Evolutionary conservation across 2,797 vertebrate genomes (phyloP).

Genomic region (Hyperoplus immaculatus): DNA sequence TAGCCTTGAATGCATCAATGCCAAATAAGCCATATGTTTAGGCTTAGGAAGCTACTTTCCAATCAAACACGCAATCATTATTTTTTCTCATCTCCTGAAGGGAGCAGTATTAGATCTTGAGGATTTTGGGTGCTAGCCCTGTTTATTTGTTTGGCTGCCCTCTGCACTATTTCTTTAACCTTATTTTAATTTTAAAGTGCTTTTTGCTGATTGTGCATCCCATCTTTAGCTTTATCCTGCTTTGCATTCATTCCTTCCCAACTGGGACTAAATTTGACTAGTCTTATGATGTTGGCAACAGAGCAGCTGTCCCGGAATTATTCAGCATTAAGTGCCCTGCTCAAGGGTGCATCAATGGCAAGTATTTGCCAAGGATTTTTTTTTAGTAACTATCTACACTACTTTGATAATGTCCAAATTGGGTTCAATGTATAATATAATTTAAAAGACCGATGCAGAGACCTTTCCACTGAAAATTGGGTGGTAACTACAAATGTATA

Average conservation of each 20-base stretch:
- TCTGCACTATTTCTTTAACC: conserved; percentile 56
- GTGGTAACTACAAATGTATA: not conserved
- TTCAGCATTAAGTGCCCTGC: conserved; percentile 35
- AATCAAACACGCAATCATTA: conserved; percentile 23
- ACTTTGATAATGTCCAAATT: not conserved
- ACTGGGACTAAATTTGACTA: conserved; percentile 51
- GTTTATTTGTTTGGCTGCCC: conserved; percentile 49
- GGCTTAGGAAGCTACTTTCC: conserved; percentile 8
- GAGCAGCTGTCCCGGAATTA: conserved; percentile 15
- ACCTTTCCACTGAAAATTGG: not conserved
- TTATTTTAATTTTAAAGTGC: conserved; percentile 36
- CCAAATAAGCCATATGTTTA: conserved; percentile 3
- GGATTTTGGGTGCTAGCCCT: conserved; percentile 16
- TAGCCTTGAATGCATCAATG: not conserved
- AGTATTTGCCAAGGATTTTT: not conserved
- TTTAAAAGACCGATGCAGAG: not conserved
- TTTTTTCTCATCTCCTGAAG: not conserved
- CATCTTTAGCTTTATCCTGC: conserved; percentile 12
- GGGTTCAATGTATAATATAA: no score
- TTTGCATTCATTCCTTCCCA: conserved; percentile 51
- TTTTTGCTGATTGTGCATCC: conserved; percentile 53
- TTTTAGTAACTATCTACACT: not conserved
- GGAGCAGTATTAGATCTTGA: conserved; percentile 20
- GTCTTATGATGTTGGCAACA: conserved; percentile 8
- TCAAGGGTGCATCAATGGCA: conserved; percentile 17